Evolutionary conservation across 2,888 invertebrate genomes (phyloP), one percentile per base, ranked within the genome.

Genomic region (Tipula unca): DNA sequence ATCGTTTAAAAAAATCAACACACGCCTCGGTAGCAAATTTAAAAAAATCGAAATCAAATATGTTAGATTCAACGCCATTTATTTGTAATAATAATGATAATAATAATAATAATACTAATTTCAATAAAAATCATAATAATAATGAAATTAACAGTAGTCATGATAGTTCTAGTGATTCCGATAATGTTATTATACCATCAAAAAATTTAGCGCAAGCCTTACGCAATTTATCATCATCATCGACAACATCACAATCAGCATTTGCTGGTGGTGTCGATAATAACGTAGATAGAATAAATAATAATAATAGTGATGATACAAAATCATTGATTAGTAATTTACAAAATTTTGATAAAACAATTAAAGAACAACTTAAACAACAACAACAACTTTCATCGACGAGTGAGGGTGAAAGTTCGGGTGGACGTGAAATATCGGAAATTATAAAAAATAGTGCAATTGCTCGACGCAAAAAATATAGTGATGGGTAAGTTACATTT

Each of bases 391-490:
- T 85, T 29, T 85, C 85, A 17, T 90, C 90, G 1, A 90, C 91
- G 1, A 91, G 91, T 14, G 91, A 91, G 86, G 91, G 91, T 48
- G 92, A 92, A 87, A 92, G 92, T 86, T 92, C 92, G 2, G 92
- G 92, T 20, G 92, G 92, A 14, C 89, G 91, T 5, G 92, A 92
- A 88, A 90, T 92, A 86, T 90, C 90, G 84, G 90, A 90, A 84
- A 92, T 92, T 82, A 91, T 93, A 87, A 91, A 91, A 87, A 91
- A 91, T 86, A 92, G 92, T 87, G 91, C 91, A 4, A 90, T 91
- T 29, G 90, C 90, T 25, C 89, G 91, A 85, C 89, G 91, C 32
- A 89, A 90, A 25, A 92, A 91, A 88, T 90, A 91, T 86, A 90
- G 89, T 86, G 90, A 92, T 89, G 92, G 91, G 92, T 92, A 90